phyloP scores from a whole-genome alignment of 2,888 invertebrate species.

The Hemicrepidius hirtus region DNA sequence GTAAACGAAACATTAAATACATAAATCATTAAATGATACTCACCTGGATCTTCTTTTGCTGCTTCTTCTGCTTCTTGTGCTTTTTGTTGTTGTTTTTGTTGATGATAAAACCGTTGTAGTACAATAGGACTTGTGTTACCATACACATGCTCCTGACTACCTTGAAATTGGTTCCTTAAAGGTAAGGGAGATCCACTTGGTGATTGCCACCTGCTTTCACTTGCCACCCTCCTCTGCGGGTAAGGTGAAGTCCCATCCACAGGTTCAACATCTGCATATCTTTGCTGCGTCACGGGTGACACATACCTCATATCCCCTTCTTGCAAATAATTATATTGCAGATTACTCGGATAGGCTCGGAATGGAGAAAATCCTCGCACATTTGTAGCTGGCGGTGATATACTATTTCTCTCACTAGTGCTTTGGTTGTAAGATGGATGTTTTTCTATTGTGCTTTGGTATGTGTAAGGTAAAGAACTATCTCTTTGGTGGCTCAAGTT shows the following conservation, averaged over 20 bases:
- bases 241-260: slow-evolving; percentile 55
- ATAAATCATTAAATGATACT: background rate
- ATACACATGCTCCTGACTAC: slow-evolving; percentile 67
- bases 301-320: slow-evolving; percentile 36
- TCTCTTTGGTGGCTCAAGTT: slow-evolving; percentile 59
- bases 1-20: slow-evolving; percentile 24
- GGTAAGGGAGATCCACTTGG: slow-evolving; percentile 70
- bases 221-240: slow-evolving; percentile 60
- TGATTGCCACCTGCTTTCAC: slow-evolving; percentile 67
- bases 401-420: slow-evolving; percentile 49
- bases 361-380: slow-evolving; percentile 66
- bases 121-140: slow-evolving; percentile 88
- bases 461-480: slow-evolving; percentile 57
- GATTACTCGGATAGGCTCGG: slow-evolving; percentile 61
- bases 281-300: slow-evolving; percentile 24
- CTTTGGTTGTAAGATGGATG: slow-evolving; percentile 53
- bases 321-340: slow-evolving; percentile 40
- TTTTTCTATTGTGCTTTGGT: slow-evolving; percentile 61
- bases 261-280: slow-evolving; percentile 30
- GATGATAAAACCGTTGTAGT: slow-evolving; percentile 85
- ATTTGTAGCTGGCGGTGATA: slow-evolving; percentile 53
- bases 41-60: slow-evolving; percentile 59
- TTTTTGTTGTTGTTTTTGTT: slow-evolving; percentile 82
- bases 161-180: slow-evolving; percentile 65
- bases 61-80: slow-evolving; percentile 69